Evolutionary conservation across 1,140 invertebrate species (phyloP).

Genomic region (Drosophila orosa): DNA sequence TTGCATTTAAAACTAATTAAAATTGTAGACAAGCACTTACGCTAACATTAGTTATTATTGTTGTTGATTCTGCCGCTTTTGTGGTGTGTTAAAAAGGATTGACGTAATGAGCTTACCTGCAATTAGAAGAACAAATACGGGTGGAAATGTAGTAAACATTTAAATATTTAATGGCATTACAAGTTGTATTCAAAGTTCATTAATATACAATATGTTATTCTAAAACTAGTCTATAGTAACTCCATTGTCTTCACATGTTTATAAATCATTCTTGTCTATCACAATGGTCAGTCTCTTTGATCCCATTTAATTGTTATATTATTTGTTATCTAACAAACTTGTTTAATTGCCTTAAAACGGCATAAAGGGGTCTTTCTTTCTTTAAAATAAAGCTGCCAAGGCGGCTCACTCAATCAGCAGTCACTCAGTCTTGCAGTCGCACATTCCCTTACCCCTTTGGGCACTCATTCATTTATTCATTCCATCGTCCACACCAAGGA

Average conservation of each 20-base stretch:
- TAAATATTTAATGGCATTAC: slow-evolving; percentile 24
- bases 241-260: neutral
- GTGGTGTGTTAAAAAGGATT: slow-evolving; percentile 46
- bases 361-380: neutral
- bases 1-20: slow-evolving; percentile 79
- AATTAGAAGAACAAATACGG: slow-evolving; percentile 75
- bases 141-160: slow-evolving; percentile 49
- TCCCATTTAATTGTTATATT: neutral
- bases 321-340: neutral
- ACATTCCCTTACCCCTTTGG: slow-evolving; percentile 6
- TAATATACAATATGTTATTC: neutral
- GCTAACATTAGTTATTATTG: slow-evolving; percentile 44
- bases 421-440: slow-evolving; percentile 14
- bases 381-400: slow-evolving; percentile 6
- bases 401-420: slow-evolving; percentile 17
- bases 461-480: slow-evolving; percentile 35
- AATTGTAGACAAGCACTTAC: slow-evolving; percentile 79
- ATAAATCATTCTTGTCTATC: neutral
- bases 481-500: slow-evolving; percentile 5
- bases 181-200: slow-evolving; percentile 18
- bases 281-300: neutral
- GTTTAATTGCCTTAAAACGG: slow-evolving; percentile 1
- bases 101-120: slow-evolving; percentile 78
- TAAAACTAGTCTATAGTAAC: no score
- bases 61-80: slow-evolving; percentile 37